Evolutionary conservation across 2,888 invertebrate species (phyloP).

Genomic region (Falcaria lacertinaria): DNA sequence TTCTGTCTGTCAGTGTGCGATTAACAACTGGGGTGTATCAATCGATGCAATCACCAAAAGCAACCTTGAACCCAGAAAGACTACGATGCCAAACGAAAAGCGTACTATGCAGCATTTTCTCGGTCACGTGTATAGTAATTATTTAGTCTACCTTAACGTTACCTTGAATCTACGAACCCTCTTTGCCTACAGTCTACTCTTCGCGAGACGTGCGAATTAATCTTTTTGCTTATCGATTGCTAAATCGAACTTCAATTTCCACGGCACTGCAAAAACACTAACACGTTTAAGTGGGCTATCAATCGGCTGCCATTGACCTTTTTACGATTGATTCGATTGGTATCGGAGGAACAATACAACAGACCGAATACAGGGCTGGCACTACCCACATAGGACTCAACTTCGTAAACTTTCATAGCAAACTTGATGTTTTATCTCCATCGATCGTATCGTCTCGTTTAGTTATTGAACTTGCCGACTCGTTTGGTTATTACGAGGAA

Average conservation of each 20-base stretch:
- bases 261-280: slow-evolving; percentile 26
- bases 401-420: no score
- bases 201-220: background rate
- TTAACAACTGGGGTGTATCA: no score
- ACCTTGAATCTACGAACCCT: background rate
- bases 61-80: no score
- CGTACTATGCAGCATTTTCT: no score
- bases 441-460: background rate
- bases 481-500: slow-evolving; percentile 1
- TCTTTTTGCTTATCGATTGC: background rate
- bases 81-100: no score
- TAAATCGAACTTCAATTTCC: slow-evolving; percentile 23
- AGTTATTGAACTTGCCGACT: slow-evolving; percentile 1
- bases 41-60: no score
- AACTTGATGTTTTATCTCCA: background rate
- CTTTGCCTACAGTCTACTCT: background rate
- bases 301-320: slow-evolving; percentile 33
- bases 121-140: no score
- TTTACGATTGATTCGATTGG: slow-evolving; percentile 33
- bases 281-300: slow-evolving; percentile 34
- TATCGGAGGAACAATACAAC: slow-evolving; percentile 28
- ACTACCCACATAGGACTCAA: background rate
- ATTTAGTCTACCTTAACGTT: background rate
- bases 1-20: no score
- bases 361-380: slow-evolving; percentile 2